Evolutionary conservation across 2,888 invertebrate species (phyloP), one percentile per base, ranked within the genome.

Genomic region (Argyra leucocephala): DNA sequence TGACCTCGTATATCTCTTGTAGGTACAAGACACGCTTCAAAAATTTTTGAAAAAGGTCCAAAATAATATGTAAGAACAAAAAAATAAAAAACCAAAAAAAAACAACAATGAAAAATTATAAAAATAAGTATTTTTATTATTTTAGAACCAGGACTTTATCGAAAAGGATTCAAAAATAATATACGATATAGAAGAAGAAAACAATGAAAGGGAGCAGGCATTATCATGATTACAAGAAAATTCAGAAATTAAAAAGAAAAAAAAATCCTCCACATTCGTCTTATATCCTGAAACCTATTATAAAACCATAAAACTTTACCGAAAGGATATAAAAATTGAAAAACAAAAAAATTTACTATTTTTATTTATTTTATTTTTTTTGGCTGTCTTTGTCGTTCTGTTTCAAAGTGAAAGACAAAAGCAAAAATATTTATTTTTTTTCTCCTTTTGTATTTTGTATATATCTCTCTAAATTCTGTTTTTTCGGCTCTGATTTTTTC

Each of bases 41-140:
- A 48, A 48, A 48, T 18, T 48, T 48, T 48, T 48, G 48, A 48
- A 48, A 48, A 48, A 48, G 48, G 48, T 48, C 48, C 48, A 48
- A 48, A 48, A 48, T 48, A 48, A 5, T n/a, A 18, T 48, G 1
- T 12, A 48, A 18, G 10, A 31, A 31, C n/a, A 31, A 31, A 31
- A 31, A 31, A 31, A 10, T 31, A 48, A 31, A 26, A 26, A 26
- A 26, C 9, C 4, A 26, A 26, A 26, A 4, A 31, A 31, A 31
- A 10, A 6, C 12, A 10, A 31, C 1, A 31, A 31, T 6, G 31
- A 31, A 6, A 3, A 31, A 31, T 2, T n/a, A n/a, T n/a, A 31
- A 31, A 26, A 6, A 26, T 26, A 26, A 26, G 4, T 26, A 6
- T 26, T 26, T 26, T 31, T 31, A 31, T 31, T 31, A 31, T 31